These are phyloP conservation scores for Melanotaenia nigrans DNA, from an alignment of 2,797 vertebrate genomes.

Conservation along the genomic window DNA sequence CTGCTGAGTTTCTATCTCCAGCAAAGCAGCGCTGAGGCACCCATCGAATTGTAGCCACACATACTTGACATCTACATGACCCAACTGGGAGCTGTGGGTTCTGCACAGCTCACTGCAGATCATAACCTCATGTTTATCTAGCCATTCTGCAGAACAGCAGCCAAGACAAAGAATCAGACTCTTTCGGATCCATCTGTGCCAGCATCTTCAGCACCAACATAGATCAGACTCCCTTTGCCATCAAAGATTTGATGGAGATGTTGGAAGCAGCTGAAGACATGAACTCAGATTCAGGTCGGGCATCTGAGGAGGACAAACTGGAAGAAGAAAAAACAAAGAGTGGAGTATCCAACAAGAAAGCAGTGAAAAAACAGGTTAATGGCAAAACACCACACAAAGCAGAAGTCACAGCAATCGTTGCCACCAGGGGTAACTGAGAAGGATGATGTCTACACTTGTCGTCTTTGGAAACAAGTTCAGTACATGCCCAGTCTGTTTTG, in stretches of 20 bases:
- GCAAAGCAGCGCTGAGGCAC: slow-evolving; percentile 74
- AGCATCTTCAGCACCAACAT: slow-evolving; percentile 88
- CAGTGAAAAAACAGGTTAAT: slow-evolving; percentile 41
- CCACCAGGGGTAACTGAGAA: too few relatives aligned
- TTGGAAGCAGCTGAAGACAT: slow-evolving; percentile 48
- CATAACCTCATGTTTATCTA: slow-evolving; percentile 91
- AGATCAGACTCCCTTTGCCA: slow-evolving; percentile 89
- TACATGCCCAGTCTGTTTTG: too few relatives aligned
- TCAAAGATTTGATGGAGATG: slow-evolving; percentile 87
- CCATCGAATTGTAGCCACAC: slow-evolving; percentile 86
- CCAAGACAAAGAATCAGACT: slow-evolving; percentile 86
- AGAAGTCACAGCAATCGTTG: too few relatives aligned
- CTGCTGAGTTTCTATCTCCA: slow-evolving; percentile 84
- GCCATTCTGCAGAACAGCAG: slow-evolving; percentile 90
- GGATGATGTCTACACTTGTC: too few relatives aligned
- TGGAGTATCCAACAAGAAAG: not conserved
- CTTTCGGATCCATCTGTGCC: slow-evolving; percentile 82
- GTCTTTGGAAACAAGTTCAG: too few relatives aligned
- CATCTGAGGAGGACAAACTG: slow-evolving; percentile 53
- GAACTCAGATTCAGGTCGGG: slow-evolving; percentile 56
- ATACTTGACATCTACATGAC: slow-evolving; percentile 90
- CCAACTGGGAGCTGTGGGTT: slow-evolving; percentile 88
- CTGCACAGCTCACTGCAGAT: slow-evolving; percentile 89
- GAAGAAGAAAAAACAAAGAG: not conserved
- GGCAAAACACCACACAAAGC: slow-evolving; percentile 42